Base-by-base conservation (phyloP, 2,113 vertebrate species). In the Tragelaphus strepsiceros region DNA sequence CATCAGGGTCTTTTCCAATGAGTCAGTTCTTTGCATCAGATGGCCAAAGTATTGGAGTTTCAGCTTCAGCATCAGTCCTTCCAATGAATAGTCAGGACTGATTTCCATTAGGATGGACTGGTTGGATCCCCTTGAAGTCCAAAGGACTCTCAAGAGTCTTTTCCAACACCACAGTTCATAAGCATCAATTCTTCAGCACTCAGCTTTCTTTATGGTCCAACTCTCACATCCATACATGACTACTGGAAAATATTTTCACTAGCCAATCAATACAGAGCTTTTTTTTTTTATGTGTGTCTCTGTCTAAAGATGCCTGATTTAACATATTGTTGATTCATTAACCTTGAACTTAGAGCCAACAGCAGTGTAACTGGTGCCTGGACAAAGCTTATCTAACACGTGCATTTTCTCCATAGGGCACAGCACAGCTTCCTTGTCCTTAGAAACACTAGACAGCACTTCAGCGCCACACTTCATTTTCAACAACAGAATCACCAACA, bases 141-240 rank as follows among this genome's bases (percentile, higher is more conserved):
- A 67, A 67, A 7, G 32, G 64, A 21, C 64, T 67, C 64, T 67
- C 17, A 35, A 67, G 64, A 67, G 8, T 2, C 64, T 67, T 67
- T 4, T 35, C 32, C 64, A 67, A 2, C 32, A 67, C 64, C 64
- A 35, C 64, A 67, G 32, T 5, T 67, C 64, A 10, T 21, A 67
- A 67, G 64, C 32, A 11, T 35, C 64, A 67, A 1, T 35, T 67
- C 32, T 67, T 67, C 0, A 0, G 64, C 1, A 0, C 64, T 67
- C 64, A 35, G 64, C 64, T 35, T 35, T 67, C n/a, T 67, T 67
- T n/a, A 67, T n/a, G 5, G 64, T 35, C 17, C 32, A 67, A 35
- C 64, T 67, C 64, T 67, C 64, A 67, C 32, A 67, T 21, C 17
- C 32, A 67, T n/a, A 67, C 16, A n/a, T 19, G 62, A 67, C 62